A percentile compares a stretch with the other conserved stretches of the same genome.
phyloP scores from a whole-genome alignment of 2,888 invertebrate species.

The Drosophila formosana region DNA sequence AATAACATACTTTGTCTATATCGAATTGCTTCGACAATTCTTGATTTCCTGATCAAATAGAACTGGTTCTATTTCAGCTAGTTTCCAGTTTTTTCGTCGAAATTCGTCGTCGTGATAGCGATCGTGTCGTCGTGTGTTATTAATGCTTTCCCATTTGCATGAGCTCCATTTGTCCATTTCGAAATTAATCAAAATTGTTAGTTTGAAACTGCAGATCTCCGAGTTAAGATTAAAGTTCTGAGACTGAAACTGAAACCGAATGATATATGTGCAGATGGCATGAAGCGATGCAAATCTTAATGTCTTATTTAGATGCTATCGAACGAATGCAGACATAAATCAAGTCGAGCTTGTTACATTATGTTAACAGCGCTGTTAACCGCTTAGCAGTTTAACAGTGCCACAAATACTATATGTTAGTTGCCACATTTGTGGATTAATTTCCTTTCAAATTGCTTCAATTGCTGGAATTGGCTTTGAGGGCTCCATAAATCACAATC shows the following conservation, averaged over 20 bases:
- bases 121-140: slow-evolving; percentile 10
- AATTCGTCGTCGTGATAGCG: slow-evolving; percentile 11
- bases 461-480: neutral
- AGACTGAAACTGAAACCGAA: neutral
- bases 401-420: too few species aligned
- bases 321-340: neutral
- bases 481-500: slow-evolving; percentile 46
- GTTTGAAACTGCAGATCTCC: neutral
- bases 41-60: slow-evolving; percentile 5
- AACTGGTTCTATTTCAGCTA: slow-evolving; percentile 29
- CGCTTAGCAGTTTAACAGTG: too few species aligned
- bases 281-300: slow-evolving; percentile 5
- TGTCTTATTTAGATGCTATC: slow-evolving; percentile 13
- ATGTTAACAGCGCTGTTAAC: neutral
- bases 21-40: neutral
- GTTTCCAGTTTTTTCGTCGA: slow-evolving; percentile 18
- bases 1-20: neutral
- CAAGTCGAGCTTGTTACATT: neutral
- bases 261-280: neutral
- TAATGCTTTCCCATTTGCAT: slow-evolving; percentile 15
- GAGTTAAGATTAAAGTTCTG: slow-evolving; percentile 2
- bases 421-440: neutral
- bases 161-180: slow-evolving; percentile 20
- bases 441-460: neutral
- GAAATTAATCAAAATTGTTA: slow-evolving; percentile 5